A percentile compares a stretch with the other conserved stretches of the same genome.
These are phyloP conservation scores for Hetaerina titia DNA, from an alignment of 2,888 invertebrate species.

Conservation along the genomic window DNA sequence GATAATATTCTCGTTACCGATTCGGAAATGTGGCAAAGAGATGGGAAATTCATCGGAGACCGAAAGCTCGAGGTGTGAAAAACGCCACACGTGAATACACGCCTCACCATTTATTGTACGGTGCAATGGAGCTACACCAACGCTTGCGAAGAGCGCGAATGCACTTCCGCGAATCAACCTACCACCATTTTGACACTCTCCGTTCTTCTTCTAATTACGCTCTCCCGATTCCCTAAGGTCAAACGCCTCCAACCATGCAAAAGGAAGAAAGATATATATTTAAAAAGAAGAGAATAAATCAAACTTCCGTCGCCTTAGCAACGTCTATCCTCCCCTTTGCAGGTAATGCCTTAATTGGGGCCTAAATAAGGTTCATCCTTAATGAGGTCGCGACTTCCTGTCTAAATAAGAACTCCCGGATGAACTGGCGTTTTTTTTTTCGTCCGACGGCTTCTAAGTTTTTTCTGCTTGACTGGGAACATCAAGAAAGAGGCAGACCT, in stretches of 20 bases:
- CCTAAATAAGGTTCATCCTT: conserved; percentile 14
- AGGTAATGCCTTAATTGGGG: neutral
- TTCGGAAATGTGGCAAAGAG: too few relatives aligned
- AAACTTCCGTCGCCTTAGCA: neutral
- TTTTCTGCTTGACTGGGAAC: neutral
- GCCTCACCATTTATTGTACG: neutral
- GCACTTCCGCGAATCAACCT: neutral
- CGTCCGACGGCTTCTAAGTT: neutral
- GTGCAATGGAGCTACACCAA: neutral
- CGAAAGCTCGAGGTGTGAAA: too few relatives aligned
- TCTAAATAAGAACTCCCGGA: neutral
- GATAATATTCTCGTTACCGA: too few relatives aligned
- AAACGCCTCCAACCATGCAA: neutral
- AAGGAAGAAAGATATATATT: neutral
- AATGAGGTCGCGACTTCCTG: conserved; percentile 26
- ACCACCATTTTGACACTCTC: neutral
- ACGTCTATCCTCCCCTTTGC: neutral
- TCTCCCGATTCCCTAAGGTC: neutral
- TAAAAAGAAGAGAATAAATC: neutral
- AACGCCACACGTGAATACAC: too few relatives aligned
- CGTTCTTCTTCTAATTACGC: neutral
- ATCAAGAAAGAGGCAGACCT: neutral
- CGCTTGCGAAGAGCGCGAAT: neutral
- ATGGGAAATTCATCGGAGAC: too few relatives aligned
- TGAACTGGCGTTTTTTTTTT: neutral